Percentiles rank a stretch among this genome's conserved stretches.
Evolutionary conservation across 2,888 invertebrate genomes (phyloP).

Genomic region (Perithous albicinctus): DNA sequence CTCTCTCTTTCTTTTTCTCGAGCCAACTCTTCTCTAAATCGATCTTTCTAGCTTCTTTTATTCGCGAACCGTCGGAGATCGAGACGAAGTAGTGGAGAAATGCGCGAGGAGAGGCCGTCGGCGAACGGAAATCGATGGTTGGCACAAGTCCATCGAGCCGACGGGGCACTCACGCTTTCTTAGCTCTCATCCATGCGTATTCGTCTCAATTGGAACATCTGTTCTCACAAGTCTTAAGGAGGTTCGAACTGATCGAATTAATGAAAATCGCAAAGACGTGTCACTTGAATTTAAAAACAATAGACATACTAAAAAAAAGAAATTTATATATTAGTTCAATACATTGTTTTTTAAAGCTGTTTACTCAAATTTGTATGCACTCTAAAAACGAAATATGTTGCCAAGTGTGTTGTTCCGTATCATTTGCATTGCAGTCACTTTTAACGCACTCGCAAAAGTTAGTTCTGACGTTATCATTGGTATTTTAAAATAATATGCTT

Average conservation of each 20-base stretch:
- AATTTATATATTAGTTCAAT: background rate
- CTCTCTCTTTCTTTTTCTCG: constrained; percentile 13
- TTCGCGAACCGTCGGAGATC: constrained; percentile 42
- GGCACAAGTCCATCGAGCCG: constrained; percentile 64
- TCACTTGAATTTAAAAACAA: background rate
- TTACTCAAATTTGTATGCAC: no score
- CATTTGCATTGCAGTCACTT: no score
- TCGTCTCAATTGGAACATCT: constrained; percentile 43
- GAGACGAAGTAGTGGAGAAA: constrained; percentile 20
- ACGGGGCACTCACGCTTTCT: constrained; percentile 49
- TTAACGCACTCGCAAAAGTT: no score
- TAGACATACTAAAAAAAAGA: background rate
- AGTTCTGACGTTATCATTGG: no score
- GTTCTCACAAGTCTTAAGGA: constrained; percentile 30
- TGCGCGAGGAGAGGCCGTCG: constrained; percentile 38
- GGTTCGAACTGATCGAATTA: background rate
- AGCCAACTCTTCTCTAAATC: constrained; percentile 2
- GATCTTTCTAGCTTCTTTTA: constrained; percentile 45
- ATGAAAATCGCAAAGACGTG: background rate
- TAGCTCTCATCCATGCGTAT: constrained; percentile 31
- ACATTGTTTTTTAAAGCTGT: no score
- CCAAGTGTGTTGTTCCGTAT: no score
- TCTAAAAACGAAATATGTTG: no score
- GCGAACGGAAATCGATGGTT: constrained; percentile 66
- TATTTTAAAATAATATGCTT: no score